A percentile compares a stretch with the other conserved stretches of the same genome.
Conservation (phyloP, 2,888 invertebrate species). For the Diabrotica balteata region DNA sequence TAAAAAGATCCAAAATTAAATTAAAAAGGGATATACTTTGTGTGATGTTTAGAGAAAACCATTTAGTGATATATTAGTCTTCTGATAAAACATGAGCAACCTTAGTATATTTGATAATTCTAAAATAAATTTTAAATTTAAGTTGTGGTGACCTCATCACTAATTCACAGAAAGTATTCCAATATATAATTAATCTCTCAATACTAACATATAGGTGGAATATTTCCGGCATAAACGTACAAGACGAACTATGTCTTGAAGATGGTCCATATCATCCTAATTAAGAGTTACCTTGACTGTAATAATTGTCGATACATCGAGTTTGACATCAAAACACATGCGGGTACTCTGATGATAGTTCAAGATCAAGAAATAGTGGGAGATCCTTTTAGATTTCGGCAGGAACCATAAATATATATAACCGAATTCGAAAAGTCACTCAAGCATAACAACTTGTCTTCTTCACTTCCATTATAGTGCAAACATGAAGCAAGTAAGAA, state of each 20-base stretch:
- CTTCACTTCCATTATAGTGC: slow-evolving; percentile 6
- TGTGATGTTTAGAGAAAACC: no score
- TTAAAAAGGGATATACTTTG: no score
- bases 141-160: no score
- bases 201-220: slow-evolving; percentile 2
- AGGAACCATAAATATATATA: slow-evolving; percentile 13
- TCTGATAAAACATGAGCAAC: no score
- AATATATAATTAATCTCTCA: neutral
- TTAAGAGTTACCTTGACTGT: slow-evolving; percentile 29
- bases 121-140: no score
- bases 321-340: slow-evolving; percentile 21
- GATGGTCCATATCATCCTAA: slow-evolving; percentile 23
- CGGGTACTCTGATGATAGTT: slow-evolving; percentile 8
- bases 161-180: neutral
- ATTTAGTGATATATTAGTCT: no score
- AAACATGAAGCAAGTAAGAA: slow-evolving; percentile 32
- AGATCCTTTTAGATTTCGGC: slow-evolving; percentile 9
- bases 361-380: slow-evolving; percentile 23
- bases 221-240: neutral
- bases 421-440: slow-evolving; percentile 8
- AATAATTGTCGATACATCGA: slow-evolving; percentile 25
- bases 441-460: slow-evolving; percentile 15
- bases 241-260: slow-evolving; percentile 1
- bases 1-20: no score
- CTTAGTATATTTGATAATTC: no score